phyloP scores from a whole-genome alignment of 2,888 invertebrate genomes.

The Linnaemya tessellans region DNA sequence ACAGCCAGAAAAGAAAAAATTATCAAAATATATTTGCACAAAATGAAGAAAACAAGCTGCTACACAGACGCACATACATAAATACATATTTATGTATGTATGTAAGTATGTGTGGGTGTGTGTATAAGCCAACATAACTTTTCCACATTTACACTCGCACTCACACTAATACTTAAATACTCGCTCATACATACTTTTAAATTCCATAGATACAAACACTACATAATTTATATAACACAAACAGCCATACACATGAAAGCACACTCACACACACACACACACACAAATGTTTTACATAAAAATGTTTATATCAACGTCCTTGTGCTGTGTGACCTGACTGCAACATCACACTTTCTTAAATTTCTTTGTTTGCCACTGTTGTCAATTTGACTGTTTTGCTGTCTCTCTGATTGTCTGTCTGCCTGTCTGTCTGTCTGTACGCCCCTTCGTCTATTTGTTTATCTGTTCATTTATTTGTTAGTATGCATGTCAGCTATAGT shows the following conservation, averaged over 20 bases:
- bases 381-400: conserved; percentile 24
- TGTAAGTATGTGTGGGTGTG: neutral
- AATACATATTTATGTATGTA: neutral
- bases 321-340: conserved; percentile 69
- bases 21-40: conserved; percentile 42
- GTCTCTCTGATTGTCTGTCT: conserved; percentile 16
- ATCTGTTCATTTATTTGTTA: neutral
- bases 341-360: conserved; percentile 67
- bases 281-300: conserved; percentile 14
- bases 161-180: conserved; percentile 44
- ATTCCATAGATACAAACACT: conserved; percentile 57
- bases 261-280: conserved; percentile 4
- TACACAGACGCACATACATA: conserved; percentile 20
- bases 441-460: neutral
- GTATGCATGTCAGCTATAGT: neutral
- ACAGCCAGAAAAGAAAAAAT: conserved; percentile 23
- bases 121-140: conserved; percentile 38
- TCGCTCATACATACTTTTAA: conserved; percentile 18
- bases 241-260: conserved; percentile 40
- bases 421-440: conserved; percentile 3
- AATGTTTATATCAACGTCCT: conserved; percentile 63
- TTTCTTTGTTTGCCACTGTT: conserved; percentile 49
- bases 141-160: neutral
- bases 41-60: conserved; percentile 43
- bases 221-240: conserved; percentile 53